These are phyloP conservation scores for Aethina tumida DNA, from an alignment of 1,140 invertebrate genomes.

Conservation along the genomic window DNA sequence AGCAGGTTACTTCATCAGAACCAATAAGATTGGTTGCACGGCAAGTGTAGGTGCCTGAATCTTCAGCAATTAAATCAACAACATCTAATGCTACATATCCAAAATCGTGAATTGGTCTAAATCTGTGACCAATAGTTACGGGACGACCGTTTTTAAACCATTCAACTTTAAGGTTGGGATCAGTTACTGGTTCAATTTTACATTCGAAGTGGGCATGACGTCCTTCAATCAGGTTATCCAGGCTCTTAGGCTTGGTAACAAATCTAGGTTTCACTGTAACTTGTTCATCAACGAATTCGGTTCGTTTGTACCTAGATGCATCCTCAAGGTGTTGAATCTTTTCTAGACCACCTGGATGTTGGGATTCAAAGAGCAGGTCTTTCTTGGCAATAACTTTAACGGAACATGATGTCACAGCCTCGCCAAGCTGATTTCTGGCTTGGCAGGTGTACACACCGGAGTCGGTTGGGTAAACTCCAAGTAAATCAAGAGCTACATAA, in stretches of 20 bases:
- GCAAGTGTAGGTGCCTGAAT: constrained; percentile 89
- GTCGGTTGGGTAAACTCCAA: constrained; percentile 94
- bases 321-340: constrained; percentile 89
- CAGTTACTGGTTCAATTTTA: constrained; percentile 92
- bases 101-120: constrained; percentile 91
- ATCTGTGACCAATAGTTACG: constrained; percentile 80
- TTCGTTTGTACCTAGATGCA: constrained; percentile 71
- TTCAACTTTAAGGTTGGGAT: constrained; percentile 86
- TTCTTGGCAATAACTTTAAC: constrained; percentile 82
- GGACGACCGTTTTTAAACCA: constrained; percentile 89
- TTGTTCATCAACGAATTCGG: constrained; percentile 72
- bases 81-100: constrained; percentile 90
- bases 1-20: constrained; percentile 71
- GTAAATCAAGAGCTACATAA: constrained; percentile 89
- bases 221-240: constrained; percentile 78
- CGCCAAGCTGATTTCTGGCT: constrained; percentile 82
- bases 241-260: constrained; percentile 74
- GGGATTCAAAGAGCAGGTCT: constrained; percentile 72
- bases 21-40: constrained; percentile 82
- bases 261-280: constrained; percentile 75
- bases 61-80: constrained; percentile 84
- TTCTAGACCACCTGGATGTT: constrained; percentile 78
- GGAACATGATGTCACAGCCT: constrained; percentile 87
- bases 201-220: constrained; percentile 96
- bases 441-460: constrained; percentile 92